Conservation (phyloP, 1,140 invertebrate genomes). For the Adoxophyes honmai region DNA sequence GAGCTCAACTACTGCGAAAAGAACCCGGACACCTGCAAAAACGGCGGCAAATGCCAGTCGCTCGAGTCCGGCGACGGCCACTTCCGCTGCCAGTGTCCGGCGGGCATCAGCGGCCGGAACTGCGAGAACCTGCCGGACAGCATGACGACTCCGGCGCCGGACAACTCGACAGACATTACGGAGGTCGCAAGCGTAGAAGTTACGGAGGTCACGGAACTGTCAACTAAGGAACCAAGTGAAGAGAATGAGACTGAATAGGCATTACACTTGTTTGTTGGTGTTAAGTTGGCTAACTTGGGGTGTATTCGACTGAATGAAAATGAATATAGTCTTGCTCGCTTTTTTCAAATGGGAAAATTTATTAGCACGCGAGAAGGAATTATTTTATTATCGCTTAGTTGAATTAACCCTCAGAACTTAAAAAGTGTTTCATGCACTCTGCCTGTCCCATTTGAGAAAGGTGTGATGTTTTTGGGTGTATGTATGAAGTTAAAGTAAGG, state of each 20-base stretch:
- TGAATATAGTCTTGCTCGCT: too few species aligned
- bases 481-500: too few species aligned
- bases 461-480: too few species aligned
- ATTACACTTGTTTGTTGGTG: too few species aligned
- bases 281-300: too few species aligned
- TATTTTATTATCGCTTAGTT: too few species aligned
- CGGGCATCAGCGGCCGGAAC: conserved; percentile 79
- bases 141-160: conserved; percentile 30
- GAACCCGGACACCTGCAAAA: conserved; percentile 83
- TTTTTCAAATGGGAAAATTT: too few species aligned
- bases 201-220: background rate
- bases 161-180: background rate
- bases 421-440: too few species aligned
- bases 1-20: conserved; percentile 88
- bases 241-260: conserved; percentile 64
- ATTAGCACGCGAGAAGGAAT: too few species aligned
- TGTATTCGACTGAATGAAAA: too few species aligned
- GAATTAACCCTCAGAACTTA: too few species aligned
- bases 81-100: conserved; percentile 83
- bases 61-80: conserved; percentile 85
- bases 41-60: conserved; percentile 88
- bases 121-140: conserved; percentile 79
- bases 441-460: too few species aligned
- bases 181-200: background rate
- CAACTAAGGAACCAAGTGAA: conserved; percentile 32